Base-by-base conservation (phyloP, 1,140 invertebrate species). In the Trichonephila inaurata region DNA sequence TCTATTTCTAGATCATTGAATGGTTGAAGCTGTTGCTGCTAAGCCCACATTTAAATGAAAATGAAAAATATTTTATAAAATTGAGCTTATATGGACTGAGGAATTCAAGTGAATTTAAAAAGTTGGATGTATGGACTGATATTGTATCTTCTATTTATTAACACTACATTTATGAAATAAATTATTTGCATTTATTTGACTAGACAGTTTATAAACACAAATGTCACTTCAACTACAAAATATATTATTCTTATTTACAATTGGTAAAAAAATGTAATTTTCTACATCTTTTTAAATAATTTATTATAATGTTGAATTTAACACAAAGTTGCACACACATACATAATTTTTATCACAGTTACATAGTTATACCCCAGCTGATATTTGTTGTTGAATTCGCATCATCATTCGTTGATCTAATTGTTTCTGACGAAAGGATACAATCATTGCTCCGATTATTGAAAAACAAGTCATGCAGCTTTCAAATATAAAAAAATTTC, bases 401-500 rank as follows among this genome's bases (percentile, higher is more conserved):
- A 96, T 96, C 89, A 97, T 96, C 44, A 97, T 95, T 64, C 96
- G 95, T 93, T 96, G 96, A 91, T 97, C 96, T 1, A 97, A 95
- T 62, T 97, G 95, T 94, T 96, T 96, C 94, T 97, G 97, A 88
- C 97, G 95, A 94, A 96, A 95, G 92, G 96, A 96, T 6, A 97
- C 97, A 83, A 96, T 95, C 16, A 96, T 94, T 86, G 96, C 96
- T 44, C 97, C 98, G 18, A 97, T 94, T 8, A 97, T 94, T 16
- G 97, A 97, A 60, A 97, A 89, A 0, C 97, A 95, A 95, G 98
- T 97, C 95, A 97, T 97, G 94, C 97, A 97, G 19, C 96, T 96
- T 95, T 98, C 97, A 95, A 99, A 99, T 95, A 98, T 97, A 97
- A 98, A 98, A 96, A 98, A 99, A 77, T 97, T 97, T 96, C 95